phyloP scores from a whole-genome alignment of 2,888 invertebrate species.

The Hirudinaria manillensis region DNA sequence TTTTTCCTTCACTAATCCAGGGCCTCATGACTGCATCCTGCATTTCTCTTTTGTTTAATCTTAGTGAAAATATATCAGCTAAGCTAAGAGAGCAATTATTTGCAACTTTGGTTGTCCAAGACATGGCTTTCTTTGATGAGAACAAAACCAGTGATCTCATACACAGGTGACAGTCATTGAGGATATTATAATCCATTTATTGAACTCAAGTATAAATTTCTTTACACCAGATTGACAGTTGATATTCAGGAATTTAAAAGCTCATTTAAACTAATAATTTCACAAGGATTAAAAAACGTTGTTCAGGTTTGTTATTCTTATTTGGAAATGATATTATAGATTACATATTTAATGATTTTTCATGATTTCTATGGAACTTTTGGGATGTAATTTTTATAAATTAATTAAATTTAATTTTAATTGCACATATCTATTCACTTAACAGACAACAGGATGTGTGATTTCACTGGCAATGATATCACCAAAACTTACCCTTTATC shows the following conservation, averaged over 20 bases:
- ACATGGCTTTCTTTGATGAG: constrained; percentile 82
- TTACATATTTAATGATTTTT: neutral
- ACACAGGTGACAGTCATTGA: constrained; percentile 63
- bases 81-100: constrained; percentile 76
- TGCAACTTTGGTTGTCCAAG: constrained; percentile 73
- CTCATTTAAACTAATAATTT: constrained; percentile 84
- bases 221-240: constrained; percentile 67
- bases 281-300: constrained; percentile 78
- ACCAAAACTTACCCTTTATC: constrained; percentile 77
- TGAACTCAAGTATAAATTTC: neutral
- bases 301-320: constrained; percentile 65
- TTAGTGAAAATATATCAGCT: constrained; percentile 80
- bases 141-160: constrained; percentile 86
- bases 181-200: neutral
- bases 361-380: neutral
- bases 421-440: constrained; percentile 17
- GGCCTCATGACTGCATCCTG: constrained; percentile 81
- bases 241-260: constrained; percentile 97
- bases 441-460: constrained; percentile 50
- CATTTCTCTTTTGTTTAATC: constrained; percentile 75
- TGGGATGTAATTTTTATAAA: neutral
- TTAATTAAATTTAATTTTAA: neutral
- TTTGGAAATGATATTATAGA: too few species aligned
- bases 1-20: constrained; percentile 55
- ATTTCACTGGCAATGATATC: constrained; percentile 75